phyloP scores from a whole-genome alignment of 1,140 invertebrate genomes.

The Muscidifurax raptorellus region DNA sequence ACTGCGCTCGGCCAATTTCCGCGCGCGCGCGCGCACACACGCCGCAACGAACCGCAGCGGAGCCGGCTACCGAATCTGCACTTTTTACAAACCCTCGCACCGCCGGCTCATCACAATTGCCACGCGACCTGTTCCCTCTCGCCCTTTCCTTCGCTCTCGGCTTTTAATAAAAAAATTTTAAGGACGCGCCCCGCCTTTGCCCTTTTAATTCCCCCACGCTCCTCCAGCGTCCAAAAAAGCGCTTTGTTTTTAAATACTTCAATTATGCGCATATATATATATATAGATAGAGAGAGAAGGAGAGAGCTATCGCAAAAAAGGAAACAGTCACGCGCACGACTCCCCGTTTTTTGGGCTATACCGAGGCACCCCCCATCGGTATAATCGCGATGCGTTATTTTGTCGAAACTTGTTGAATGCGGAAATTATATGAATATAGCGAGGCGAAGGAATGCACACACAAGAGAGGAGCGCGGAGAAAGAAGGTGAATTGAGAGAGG shows the following conservation, averaged over 20 bases:
- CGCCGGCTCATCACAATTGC: constrained; percentile 63
- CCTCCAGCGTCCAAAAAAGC: constrained; percentile 35
- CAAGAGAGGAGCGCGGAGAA: constrained; percentile 47
- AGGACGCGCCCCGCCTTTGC: constrained; percentile 1
- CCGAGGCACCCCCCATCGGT: no score
- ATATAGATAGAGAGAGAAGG: no score
- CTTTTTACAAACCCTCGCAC: constrained; percentile 37
- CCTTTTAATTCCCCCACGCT: constrained; percentile 30
- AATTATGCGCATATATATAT: no score
- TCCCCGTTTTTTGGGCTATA: background rate
- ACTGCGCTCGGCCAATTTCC: constrained; percentile 39
- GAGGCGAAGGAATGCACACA: background rate
- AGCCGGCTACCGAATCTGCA: constrained; percentile 54
- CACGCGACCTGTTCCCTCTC: constrained; percentile 61
- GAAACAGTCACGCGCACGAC: constrained; percentile 15
- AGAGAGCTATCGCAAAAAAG: constrained; percentile 27
- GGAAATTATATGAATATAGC: background rate
- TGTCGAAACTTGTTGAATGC: constrained; percentile 22
- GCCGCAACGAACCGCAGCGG: background rate
- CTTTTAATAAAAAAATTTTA: constrained; percentile 48
- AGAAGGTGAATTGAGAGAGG: constrained; percentile 36
- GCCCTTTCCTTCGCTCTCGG: constrained; percentile 17
- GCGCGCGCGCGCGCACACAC: background rate
- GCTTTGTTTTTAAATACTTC: constrained; percentile 38
- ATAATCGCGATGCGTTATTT: no score